Percentiles rank a stretch among this genome's conserved stretches.
These are phyloP conservation scores for Cylloceria caligata DNA, from an alignment of 2,888 invertebrate species.

Conservation along the genomic window DNA sequence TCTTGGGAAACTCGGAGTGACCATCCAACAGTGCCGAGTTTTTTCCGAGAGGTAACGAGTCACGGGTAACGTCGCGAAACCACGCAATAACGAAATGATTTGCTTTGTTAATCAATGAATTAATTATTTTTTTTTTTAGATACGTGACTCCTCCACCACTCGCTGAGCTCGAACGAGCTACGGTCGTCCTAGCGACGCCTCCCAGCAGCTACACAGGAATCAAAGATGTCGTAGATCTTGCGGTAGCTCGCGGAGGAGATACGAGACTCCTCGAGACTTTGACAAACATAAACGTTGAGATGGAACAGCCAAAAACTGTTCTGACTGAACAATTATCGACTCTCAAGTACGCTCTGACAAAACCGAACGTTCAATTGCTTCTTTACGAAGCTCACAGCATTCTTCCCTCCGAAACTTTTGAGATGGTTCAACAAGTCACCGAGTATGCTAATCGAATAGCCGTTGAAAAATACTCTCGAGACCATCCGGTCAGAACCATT, in stretches of 20 bases:
- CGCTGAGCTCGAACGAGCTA: constrained; percentile 87
- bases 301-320: constrained; percentile 83
- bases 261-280: constrained; percentile 90
- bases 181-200: constrained; percentile 90
- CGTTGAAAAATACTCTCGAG: constrained; percentile 88
- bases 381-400: constrained; percentile 94
- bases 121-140: constrained; percentile 62
- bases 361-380: constrained; percentile 93
- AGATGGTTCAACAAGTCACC: constrained; percentile 89
- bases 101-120: neutral
- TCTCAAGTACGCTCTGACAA: constrained; percentile 90
- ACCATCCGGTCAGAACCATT: constrained; percentile 74
- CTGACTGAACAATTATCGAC: constrained; percentile 92
- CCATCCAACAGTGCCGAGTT: constrained; percentile 78
- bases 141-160: constrained; percentile 78
- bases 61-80: too few species aligned
- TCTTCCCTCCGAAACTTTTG: constrained; percentile 90
- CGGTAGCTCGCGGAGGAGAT: constrained; percentile 89
- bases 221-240: constrained; percentile 92
- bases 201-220: constrained; percentile 93
- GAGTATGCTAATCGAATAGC: constrained; percentile 90
- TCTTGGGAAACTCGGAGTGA: constrained; percentile 89
- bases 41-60: constrained; percentile 78
- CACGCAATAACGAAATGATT: too few species aligned
- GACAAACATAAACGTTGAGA: constrained; percentile 72